Evolutionary conservation across 64 coral and sea anemone genomes (phyloP).

Genomic region (Montipora efflorescens): DNA sequence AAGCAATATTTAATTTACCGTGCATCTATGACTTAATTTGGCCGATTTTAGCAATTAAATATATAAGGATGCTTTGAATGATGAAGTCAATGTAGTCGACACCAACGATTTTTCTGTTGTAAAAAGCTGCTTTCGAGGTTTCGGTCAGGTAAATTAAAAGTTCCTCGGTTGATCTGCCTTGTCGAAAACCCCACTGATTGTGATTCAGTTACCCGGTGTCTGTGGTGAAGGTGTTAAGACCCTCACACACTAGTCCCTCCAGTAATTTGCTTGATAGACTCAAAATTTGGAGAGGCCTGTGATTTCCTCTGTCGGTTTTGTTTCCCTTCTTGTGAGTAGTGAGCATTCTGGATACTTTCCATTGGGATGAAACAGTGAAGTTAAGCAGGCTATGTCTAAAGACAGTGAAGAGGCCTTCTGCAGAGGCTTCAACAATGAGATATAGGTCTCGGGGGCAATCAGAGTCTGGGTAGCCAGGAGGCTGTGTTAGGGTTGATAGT

Average conservation of each 20-base stretch:
- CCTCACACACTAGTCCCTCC: slow-evolving; percentile 55
- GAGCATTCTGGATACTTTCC: slow-evolving; percentile 54
- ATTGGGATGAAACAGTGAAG: slow-evolving; percentile 55
- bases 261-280: slow-evolving; percentile 45
- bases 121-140: no score
- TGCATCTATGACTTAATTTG: no score
- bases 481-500: no score
- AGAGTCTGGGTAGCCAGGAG: no score
- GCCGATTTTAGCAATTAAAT: no score
- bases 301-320: slow-evolving; percentile 35
- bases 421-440: slow-evolving; percentile 56
- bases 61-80: no score
- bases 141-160: no score
- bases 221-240: slow-evolving; percentile 39
- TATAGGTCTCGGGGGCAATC: slow-evolving; percentile 41
- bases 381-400: slow-evolving; percentile 33
- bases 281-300: neutral
- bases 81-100: no score
- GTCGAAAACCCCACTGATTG: no score
- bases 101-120: no score
- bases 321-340: slow-evolving; percentile 59
- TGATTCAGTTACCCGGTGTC: neutral
- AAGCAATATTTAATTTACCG: no score
- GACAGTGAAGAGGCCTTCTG: slow-evolving; percentile 47
- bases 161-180: no score